These are phyloP conservation scores for Agelas oroides DNA, from an alignment of 37 sponge, comb jelly and placozoan species.

Conservation along the genomic window DNA sequence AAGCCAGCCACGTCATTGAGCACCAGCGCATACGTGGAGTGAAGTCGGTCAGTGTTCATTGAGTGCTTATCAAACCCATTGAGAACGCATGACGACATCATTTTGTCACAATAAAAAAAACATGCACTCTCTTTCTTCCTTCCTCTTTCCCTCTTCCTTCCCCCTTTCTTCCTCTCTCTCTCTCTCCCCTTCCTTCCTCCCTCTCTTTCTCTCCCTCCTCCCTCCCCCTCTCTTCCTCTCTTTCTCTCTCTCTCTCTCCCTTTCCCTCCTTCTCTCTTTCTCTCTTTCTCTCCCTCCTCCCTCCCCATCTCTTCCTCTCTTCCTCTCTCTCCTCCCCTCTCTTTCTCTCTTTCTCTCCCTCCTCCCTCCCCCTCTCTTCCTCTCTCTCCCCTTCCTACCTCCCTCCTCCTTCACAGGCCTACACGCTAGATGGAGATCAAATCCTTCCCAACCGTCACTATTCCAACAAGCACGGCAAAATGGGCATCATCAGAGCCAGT, in stretches of 20 bases:
- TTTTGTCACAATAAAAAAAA: no score
- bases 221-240: no score
- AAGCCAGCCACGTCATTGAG: constrained; percentile 50
- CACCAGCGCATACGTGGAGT: constrained; percentile 18
- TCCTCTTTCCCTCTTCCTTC: not conserved
- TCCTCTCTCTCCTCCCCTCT: not conserved
- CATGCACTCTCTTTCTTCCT: no score
- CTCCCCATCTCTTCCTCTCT: no score
- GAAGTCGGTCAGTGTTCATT: not conserved
- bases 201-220: no score
- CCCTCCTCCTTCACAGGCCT: constrained; percentile 9
- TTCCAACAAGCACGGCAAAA: constrained; percentile 46
- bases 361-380: not conserved
- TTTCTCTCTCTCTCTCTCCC: no score
- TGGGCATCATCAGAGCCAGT: constrained; percentile 45
- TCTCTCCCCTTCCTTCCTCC: no score
- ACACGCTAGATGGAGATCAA: constrained; percentile 55
- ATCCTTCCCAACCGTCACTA: constrained; percentile 37
- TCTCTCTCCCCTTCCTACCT: not conserved
- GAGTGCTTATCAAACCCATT: not conserved
- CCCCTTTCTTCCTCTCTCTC: no score
- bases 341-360: no score
- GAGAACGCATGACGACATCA: not conserved
- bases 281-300: no score
- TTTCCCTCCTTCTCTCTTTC: no score